These are phyloP conservation scores for Threskiornis aethiopicus DNA, from an alignment of 2,797 vertebrate genomes.

Conservation along the genomic window DNA sequence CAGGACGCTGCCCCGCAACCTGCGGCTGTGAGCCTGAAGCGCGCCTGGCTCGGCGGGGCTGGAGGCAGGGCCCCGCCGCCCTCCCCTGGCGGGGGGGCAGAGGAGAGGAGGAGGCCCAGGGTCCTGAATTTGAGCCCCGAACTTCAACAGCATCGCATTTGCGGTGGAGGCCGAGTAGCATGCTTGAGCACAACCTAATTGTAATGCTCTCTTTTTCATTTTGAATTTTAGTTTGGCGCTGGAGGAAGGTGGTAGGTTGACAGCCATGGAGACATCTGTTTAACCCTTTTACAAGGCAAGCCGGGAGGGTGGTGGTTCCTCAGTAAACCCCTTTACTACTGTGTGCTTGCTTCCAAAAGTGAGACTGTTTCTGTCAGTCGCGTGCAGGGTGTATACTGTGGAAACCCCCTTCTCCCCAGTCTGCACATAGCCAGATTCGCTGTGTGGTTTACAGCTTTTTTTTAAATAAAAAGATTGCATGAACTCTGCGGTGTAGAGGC, in stretches of 20 bases:
- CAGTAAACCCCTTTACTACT: neutral
- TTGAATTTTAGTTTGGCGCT: neutral
- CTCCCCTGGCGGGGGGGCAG: neutral
- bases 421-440: neutral
- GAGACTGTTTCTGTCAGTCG: neutral
- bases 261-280: neutral
- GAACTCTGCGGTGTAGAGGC: accelerated
- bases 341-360: neutral
- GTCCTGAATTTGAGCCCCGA: accelerated
- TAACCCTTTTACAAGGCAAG: neutral
- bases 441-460: neutral
- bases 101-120: neutral
- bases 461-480: neutral
- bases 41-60: neutral
- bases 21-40: neutral
- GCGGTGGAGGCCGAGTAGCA: no score
- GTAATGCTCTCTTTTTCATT: no score
- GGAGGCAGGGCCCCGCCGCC: neutral
- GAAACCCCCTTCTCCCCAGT: neutral
- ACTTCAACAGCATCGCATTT: accelerated
- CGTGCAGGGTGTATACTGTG: neutral
- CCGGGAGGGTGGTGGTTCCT: neutral
- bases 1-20: neutral
- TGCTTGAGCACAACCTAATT: neutral
- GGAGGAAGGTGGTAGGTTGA: neutral